Base-by-base conservation (phyloP, 2,888 invertebrate genomes). In the Diogma glabrata region DNA sequence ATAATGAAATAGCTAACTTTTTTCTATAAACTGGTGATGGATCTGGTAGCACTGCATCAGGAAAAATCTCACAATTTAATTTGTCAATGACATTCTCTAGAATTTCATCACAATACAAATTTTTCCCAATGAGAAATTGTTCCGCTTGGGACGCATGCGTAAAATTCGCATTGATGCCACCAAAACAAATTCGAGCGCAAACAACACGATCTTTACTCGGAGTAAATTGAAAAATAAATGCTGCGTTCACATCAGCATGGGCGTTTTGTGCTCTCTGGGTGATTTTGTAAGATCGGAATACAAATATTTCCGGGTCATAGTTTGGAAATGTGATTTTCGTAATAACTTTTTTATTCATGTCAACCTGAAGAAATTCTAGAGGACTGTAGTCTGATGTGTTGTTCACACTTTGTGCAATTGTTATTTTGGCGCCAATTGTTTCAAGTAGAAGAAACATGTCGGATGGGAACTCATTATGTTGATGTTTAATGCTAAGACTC, bases 191-290 rank as follows among this genome's bases (percentile, higher is more conserved):
- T 20, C 65, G 69, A 0, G 77, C 75, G 5, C n/a, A 36, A 7
- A 26, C 10, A 12, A 52, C 28, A 28, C 52, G 60, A 4, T 43
- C 38, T 14, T 22, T 20, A 14, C 17, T 16, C 2, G 7, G 30
- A 51, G 23, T 24, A 40, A 86, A 56, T 65, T 77, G 75, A 56
- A 84, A 75, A 3, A 78, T 65, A 61, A 87, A 86, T 2, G 81
- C 87, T 0, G 84, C 84, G 62, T 87, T 87, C 0, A 88, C 79
- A 54, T 82, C 77, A 0, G 87, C 86, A 59, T 85, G 85, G 0
- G 85, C 78, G 61, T 85, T 86, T 70, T 85, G 84, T 1, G 82
- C 79, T 56, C 85, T 70, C 0, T 82, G 79, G 78, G 82, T 83
- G 56, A 87, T 81, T 85, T 87, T 59, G 65, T 74, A 75, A 8